Percentiles rank a stretch among this genome's conserved stretches.
Evolutionary conservation across 2,113 vertebrate species (phyloP).

Genomic region (Neodontobutis hainanensis): DNA sequence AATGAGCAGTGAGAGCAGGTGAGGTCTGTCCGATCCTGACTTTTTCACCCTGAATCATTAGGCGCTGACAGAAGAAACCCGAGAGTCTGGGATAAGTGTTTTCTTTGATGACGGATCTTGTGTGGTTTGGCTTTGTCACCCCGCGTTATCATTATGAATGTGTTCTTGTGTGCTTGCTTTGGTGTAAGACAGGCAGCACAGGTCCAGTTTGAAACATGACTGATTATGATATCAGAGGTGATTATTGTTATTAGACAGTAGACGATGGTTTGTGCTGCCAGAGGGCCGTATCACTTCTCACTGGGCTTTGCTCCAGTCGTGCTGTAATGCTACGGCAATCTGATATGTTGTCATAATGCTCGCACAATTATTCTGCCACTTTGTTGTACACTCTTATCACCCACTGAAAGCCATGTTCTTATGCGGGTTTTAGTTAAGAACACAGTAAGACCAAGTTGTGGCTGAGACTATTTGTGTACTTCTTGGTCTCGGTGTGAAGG

Average conservation of each 20-base stretch:
- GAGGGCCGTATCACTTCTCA: constrained; percentile 54
- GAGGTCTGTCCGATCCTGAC: constrained; percentile 34
- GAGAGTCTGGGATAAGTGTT: constrained; percentile 54
- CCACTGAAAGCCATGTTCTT: neutral
- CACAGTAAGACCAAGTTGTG: neutral
- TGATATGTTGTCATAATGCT: constrained; percentile 66
- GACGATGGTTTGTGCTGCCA: constrained; percentile 34
- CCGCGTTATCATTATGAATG: constrained; percentile 9
- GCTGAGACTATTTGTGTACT: too few species aligned
- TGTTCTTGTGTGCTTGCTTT: constrained; percentile 11
- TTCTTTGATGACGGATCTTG: constrained; percentile 61
- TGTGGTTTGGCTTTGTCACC: constrained; percentile 51
- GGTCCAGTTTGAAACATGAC: constrained; percentile 38
- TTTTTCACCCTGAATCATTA: constrained; percentile 46
- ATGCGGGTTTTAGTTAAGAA: neutral
- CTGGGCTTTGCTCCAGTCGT: constrained; percentile 56
- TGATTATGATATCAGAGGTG: constrained; percentile 57
- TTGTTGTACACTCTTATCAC: constrained; percentile 44
- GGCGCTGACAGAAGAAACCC: constrained; percentile 56
- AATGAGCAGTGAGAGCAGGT: constrained; percentile 42
- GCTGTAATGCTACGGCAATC: constrained; percentile 59
- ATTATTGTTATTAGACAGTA: constrained; percentile 64
- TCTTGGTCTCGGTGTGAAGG: too few species aligned
- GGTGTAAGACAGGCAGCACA: constrained; percentile 56
- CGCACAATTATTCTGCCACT: constrained; percentile 59